Percentiles rank a stretch among this genome's conserved stretches.
These are phyloP conservation scores for Aramus guarauna DNA, from an alignment of 2,113 vertebrate species.

Conservation along the genomic window DNA sequence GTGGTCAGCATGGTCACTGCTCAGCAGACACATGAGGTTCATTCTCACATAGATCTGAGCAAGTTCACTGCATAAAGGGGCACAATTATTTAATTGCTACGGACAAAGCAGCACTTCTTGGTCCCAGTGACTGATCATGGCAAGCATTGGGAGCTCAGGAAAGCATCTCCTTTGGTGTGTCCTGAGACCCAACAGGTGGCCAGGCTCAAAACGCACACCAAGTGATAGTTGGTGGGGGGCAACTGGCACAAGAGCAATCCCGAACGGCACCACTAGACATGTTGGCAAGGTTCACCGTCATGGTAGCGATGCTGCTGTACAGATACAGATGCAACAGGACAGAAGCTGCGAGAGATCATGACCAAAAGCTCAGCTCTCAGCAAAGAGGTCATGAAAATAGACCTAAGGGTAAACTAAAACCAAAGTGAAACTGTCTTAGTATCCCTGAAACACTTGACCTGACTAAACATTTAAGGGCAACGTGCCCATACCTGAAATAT, in stretches of 20 bases:
- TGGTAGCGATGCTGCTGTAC: not conserved
- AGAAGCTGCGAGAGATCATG: not conserved
- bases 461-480: not conserved
- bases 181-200: not conserved
- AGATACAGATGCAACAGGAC: not conserved
- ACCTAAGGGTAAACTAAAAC: not conserved
- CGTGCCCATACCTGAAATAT: not conserved
- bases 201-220: not conserved
- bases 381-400: not conserved
- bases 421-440: not conserved
- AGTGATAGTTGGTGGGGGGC: not conserved
- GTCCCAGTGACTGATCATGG: not conserved
- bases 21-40: not conserved
- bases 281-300: not conserved
- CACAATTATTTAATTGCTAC: not conserved
- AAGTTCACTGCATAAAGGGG: not conserved
- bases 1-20: not conserved
- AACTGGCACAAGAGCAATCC: accelerated
- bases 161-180: not conserved
- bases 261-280: accelerated
- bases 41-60: not conserved
- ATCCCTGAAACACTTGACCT: not conserved
- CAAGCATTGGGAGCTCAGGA: not conserved
- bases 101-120: not conserved
- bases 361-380: not conserved